Evolutionary conservation across 1,140 invertebrate species (phyloP), one percentile per base, ranked within the genome.

Genomic region (Drosophila pandora): DNA sequence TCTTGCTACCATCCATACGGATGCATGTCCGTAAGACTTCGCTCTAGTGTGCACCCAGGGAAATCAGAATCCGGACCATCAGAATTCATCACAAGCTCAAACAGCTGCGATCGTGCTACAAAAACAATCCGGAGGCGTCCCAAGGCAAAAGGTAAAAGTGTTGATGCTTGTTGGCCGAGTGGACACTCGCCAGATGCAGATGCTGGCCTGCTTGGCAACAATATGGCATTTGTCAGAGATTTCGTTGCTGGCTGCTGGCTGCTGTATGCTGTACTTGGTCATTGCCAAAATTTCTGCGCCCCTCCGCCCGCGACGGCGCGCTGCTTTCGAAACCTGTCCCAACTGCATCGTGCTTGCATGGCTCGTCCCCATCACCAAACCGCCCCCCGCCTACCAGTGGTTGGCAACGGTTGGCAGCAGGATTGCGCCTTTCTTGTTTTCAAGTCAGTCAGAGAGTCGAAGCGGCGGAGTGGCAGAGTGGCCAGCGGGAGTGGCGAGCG

Each of bases 351-450:
- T 87, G 81, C 79, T 72, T 82, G 79, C 60, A 48, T 37, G 58
- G 21, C 34, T 59, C 37, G 28, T 71, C 49, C 67, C 67, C 3
- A 41, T n/a, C 41, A 2, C 41, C 17, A 7, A 7, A 9, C 41
- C 60, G 48, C 62, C 41, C 58, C 71, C 76, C 34, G 34, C 23
- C 49, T 57, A 48, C 37, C 58, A 79, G 79, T 80, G 49, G 25
- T 28, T 28, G 23, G 23, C 23, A 83, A 83, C 75, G 69, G 64
- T 76, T 77, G 69, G 67, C 78, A 82, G 75, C 82, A 87, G 82
- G 82, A 87, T 88, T 87, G 87, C 75, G 76, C 57, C 79, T 82
- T 83, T 74, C 79, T 82, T 83, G 75, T 78, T 85, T 82, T 54
- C 52, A 34, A 71, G 57, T 77, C 69, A 69, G 72, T 74, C 62